Evolutionary conservation across 2,797 vertebrate genomes (phyloP), one percentile per base, ranked within the genome.

Genomic region (Microcaecilia unicolor): DNA sequence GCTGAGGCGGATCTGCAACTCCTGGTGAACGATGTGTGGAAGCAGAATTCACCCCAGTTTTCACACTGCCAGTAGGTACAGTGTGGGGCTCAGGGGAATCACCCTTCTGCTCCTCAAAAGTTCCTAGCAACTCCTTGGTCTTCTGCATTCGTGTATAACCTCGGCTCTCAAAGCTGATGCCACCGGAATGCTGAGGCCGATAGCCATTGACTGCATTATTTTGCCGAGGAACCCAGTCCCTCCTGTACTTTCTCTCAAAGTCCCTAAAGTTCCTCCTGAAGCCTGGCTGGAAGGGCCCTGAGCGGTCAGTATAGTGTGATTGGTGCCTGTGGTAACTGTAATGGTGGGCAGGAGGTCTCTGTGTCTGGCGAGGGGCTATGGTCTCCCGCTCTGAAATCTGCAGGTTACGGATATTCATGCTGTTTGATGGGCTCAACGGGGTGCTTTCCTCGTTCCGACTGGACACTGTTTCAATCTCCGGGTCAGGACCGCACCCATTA

Each of bases 351-450:
- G 25, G 43, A 8, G 39, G 73, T 57, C 1, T 66, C 8, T 40
- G 78, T 63, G 25, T 37, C 5, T 45, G 9, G 37, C 47, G 43
- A 64, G 59, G 7, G 50, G 77, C 12, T n/a, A n/a, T n/a, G 39
- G 52, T 44, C 73, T 9, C 86, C 75, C 1, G 85, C 80, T 20
- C 85, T 75, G 85, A 86, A n/a, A 86, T 52, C 22, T 86, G 83
- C 1, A 87, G 77, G 62, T 88, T 88, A 13, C 85, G 83, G 34
- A 88, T 83, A 32, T 86, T 84, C 2, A 85, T 79, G 51, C 85
- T 84, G 1, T 87, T 58, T 41, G 82, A 85, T 20, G 83, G 49
- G 22, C 82, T 63, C 2, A 88, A 77, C 37, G 78, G 83, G 10
- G 80, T 74, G 28, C 81, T 81, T 23, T 87, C 86, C 11, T 85